Evolutionary conservation across 1,140 invertebrate species (phyloP).

Genomic region (Pseudobourletiella spinata): DNA sequence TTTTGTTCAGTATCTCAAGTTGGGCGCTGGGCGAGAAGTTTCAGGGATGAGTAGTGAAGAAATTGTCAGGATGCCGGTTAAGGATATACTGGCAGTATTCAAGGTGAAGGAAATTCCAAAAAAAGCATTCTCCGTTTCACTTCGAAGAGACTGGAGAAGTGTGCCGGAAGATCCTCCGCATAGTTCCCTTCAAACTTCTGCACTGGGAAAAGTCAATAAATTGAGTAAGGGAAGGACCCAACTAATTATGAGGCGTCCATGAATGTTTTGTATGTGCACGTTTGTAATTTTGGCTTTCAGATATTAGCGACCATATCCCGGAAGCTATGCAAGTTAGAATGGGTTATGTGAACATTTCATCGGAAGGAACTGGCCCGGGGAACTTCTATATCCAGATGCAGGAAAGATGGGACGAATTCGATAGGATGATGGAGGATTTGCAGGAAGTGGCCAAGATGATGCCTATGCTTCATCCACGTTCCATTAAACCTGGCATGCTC

Average conservation of each 20-base stretch:
- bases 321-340: background rate
- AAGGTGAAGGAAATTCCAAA: too few relatives aligned
- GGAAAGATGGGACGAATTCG: background rate
- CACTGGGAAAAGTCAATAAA: background rate
- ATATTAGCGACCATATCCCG: background rate
- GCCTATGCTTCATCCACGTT: background rate
- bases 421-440: background rate
- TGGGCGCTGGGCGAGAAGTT: background rate
- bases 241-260: background rate
- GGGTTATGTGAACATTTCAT: background rate
- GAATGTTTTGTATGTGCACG: background rate
- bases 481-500: background rate
- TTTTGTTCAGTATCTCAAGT: too few relatives aligned
- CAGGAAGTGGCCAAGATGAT: background rate
- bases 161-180: background rate
- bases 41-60: background rate
- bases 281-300: too few relatives aligned
- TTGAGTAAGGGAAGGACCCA: background rate
- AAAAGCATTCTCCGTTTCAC: background rate
- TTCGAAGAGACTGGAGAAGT: background rate
- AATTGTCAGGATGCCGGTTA: too few relatives aligned
- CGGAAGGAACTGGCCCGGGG: background rate
- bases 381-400: background rate
- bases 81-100: too few relatives aligned
- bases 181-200: background rate